These are phyloP conservation scores for Sebastes variabilis DNA, from an alignment of 2,797 vertebrate genomes.

Conservation along the genomic window DNA sequence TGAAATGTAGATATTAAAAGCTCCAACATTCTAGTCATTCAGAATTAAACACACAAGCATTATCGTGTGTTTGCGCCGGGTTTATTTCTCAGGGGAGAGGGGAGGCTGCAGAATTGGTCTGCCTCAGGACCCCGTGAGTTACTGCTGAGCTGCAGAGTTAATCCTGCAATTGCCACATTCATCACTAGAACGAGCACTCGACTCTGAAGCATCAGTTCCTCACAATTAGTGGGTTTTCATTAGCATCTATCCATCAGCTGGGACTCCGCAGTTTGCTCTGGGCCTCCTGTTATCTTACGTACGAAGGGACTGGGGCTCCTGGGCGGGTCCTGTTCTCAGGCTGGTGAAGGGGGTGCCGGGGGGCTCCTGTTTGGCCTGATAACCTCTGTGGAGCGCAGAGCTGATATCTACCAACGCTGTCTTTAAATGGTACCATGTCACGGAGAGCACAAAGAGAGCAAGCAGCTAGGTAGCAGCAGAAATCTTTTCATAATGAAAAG, in stretches of 20 bases:
- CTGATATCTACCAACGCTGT: background rate
- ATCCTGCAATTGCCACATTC: slow-evolving; percentile 14
- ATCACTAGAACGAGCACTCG: slow-evolving; percentile 6
- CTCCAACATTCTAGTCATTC: background rate
- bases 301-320: background rate
- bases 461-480: background rate
- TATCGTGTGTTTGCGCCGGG: background rate
- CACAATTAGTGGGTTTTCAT: slow-evolving; percentile 37
- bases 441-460: background rate
- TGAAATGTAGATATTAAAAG: background rate
- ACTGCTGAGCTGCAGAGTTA: slow-evolving; percentile 30
- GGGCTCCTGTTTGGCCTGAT: slow-evolving; percentile 53
- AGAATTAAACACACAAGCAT: background rate
- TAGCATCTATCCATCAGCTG: slow-evolving; percentile 22
- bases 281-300: slow-evolving; percentile 52
- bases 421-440: background rate
- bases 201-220: slow-evolving; percentile 25
- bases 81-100: background rate
- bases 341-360: slow-evolving; percentile 4
- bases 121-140: background rate
- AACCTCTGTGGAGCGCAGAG: slow-evolving; percentile 18
- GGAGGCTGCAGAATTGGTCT: background rate
- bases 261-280: background rate
- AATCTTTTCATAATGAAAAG: background rate
- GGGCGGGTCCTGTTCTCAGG: slow-evolving; percentile 41